Evolutionary conservation across 2,888 invertebrate genomes (phyloP).

Genomic region (Stenoptilia bipunctidactyla): DNA sequence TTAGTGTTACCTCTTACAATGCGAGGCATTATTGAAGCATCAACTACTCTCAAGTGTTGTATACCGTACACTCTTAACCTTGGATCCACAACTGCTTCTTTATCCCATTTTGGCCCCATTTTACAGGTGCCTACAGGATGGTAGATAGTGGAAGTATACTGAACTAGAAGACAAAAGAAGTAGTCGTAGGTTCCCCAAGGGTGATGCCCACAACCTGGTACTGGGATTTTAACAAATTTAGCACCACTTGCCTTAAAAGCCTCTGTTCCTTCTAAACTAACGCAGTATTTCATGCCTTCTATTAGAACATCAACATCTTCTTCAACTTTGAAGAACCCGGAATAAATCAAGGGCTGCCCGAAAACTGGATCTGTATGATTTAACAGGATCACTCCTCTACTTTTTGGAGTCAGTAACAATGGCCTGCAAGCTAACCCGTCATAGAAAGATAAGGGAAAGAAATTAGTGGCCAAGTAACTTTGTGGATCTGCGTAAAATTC

Average conservation of each 20-base stretch:
- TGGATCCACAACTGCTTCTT: conserved; percentile 75
- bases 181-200: conserved; percentile 75
- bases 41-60: conserved; percentile 74
- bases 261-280: conserved; percentile 71
- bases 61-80: conserved; percentile 75
- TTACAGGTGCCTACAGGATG: conserved; percentile 80
- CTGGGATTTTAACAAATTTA: conserved; percentile 61
- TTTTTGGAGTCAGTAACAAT: conserved; percentile 73
- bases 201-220: conserved; percentile 70
- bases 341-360: conserved; percentile 79
- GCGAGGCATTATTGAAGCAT: conserved; percentile 76
- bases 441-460: conserved; percentile 73
- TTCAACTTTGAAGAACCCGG: conserved; percentile 75
- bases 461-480: conserved; percentile 49
- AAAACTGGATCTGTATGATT: conserved; percentile 78
- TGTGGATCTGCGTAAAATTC: conserved; percentile 73
- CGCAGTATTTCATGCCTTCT: conserved; percentile 71
- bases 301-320: conserved; percentile 74
- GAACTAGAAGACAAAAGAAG: conserved; percentile 74
- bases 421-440: conserved; percentile 73
- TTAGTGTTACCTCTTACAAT: conserved; percentile 82
- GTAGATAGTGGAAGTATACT: conserved; percentile 78
- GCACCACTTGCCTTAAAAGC: conserved; percentile 72
- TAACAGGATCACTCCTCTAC: conserved; percentile 73
- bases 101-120: conserved; percentile 76